A percentile compares a stretch with the other conserved stretches of the same genome.
These are phyloP conservation scores for Musca vetustissima DNA, from an alignment of 1,140 invertebrate species.

Conservation along the genomic window DNA sequence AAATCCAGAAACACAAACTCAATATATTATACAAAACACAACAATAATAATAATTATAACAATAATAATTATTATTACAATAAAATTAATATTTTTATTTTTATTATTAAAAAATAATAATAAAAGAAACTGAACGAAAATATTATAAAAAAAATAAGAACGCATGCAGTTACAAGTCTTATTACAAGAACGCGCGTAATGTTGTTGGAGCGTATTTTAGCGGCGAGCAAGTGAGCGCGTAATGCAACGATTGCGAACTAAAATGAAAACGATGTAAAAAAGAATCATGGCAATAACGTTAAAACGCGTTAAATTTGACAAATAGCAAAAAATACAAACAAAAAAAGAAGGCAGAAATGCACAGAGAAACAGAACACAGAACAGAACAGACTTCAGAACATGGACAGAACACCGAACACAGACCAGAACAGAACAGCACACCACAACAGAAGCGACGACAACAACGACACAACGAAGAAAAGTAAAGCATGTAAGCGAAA, in stretches of 20 bases:
- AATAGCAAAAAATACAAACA: constrained; percentile 17
- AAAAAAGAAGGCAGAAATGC: constrained; percentile 11
- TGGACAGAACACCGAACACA: constrained; percentile 9
- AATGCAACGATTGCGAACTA: constrained; percentile 22
- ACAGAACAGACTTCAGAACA: not conserved
- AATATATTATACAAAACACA: no score
- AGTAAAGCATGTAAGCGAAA: constrained; percentile 21
- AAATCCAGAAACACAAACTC: no score
- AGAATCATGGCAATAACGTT: constrained; percentile 18
- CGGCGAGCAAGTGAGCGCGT: constrained; percentile 22
- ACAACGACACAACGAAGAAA: constrained; percentile 10
- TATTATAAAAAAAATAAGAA: no score
- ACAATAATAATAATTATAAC: no score
- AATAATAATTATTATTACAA: no score
- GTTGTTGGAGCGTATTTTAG: constrained; percentile 20
- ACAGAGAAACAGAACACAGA: constrained; percentile 11
- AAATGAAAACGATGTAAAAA: constrained; percentile 24
- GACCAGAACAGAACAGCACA: constrained; percentile 13
- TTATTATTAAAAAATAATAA: no score
- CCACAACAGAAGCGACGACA: not conserved
- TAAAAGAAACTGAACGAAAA: no score
- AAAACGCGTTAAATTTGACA: constrained; percentile 24
- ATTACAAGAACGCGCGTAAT: constrained; percentile 18
- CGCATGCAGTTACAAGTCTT: constrained; percentile 1
- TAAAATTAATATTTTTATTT: no score